Evolutionary conservation across 2,888 invertebrate genomes (phyloP).

Genomic region (Bombylius discolor): DNA sequence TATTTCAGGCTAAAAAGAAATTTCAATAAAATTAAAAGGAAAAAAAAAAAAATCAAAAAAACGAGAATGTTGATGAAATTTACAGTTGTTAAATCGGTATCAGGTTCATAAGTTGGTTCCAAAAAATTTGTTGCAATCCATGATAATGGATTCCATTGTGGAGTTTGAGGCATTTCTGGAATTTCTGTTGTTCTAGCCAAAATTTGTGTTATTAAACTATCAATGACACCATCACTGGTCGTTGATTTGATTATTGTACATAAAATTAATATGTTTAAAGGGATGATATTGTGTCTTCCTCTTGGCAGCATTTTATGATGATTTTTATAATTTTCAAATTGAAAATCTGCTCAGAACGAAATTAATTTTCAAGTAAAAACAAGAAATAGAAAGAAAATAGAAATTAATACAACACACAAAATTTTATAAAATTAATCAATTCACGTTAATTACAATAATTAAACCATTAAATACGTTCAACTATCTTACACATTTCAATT

Average conservation of each 20-base stretch:
- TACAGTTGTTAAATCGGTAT: conserved; percentile 12
- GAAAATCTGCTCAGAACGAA: too few species aligned
- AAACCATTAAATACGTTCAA: too few species aligned
- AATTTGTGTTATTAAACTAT: conserved; percentile 8
- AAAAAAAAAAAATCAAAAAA: not conserved
- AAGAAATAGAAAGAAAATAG: too few species aligned
- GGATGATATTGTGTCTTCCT: too few species aligned
- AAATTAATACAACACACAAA: too few species aligned
- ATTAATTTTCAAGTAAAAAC: too few species aligned
- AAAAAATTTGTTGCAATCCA: conserved; percentile 11
- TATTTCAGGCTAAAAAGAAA: conserved; percentile 9
- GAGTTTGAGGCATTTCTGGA: not conserved
- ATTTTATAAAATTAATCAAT: too few species aligned
- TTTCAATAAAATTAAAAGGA: not conserved
- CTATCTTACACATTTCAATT: too few species aligned
- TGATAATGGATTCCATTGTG: conserved; percentile 10
- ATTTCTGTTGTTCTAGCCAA: conserved; percentile 4
- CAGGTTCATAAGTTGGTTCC: conserved; percentile 11
- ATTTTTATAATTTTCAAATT: too few species aligned
- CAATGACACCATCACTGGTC: conserved; percentile 5
- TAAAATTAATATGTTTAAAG: too few species aligned
- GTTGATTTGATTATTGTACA: not conserved
- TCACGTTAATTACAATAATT: too few species aligned
- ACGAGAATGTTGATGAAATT: not conserved
- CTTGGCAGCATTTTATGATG: too few species aligned